Conservation (phyloP, 2,888 invertebrate species). For the Alsophila aescularia region DNA sequence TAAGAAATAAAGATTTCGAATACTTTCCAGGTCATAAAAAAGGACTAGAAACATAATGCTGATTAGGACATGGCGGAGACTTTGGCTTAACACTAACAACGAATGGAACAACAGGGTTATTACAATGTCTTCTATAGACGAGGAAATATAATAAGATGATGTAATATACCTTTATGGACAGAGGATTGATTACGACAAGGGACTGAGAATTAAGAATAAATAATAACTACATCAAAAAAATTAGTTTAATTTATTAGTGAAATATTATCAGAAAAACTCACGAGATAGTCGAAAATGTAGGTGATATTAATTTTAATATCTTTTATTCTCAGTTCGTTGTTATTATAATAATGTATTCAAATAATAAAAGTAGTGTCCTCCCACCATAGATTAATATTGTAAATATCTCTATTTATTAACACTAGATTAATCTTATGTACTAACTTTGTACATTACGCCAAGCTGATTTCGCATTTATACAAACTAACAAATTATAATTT, state of each 20-base stretch:
- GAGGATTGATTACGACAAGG: conserved; percentile 2
- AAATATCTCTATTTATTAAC: conserved; percentile 74
- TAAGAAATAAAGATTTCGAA: conserved; percentile 62
- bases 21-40: conserved; percentile 76
- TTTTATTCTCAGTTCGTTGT: conserved; percentile 37
- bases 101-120: conserved; percentile 33
- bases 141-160: conserved; percentile 15
- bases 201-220: no score
- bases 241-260: no score
- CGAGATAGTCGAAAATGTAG: background rate
- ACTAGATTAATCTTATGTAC: conserved; percentile 56
- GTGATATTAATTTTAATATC: conserved; percentile 27
- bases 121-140: conserved; percentile 14
- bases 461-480: conserved; percentile 77
- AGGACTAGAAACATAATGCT: conserved; percentile 66
- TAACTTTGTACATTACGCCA: conserved; percentile 66
- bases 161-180: conserved; percentile 23
- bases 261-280: no score
- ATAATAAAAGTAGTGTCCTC: conserved; percentile 14
- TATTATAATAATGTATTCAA: conserved; percentile 24
- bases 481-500: conserved; percentile 60
- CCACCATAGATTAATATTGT: conserved; percentile 53
- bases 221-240: no score
- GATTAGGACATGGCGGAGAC: conserved; percentile 41
- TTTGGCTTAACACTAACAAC: conserved; percentile 19